These are phyloP conservation scores for Chouioia cunea DNA, from an alignment of 2,888 invertebrate species.

Conservation along the genomic window DNA sequence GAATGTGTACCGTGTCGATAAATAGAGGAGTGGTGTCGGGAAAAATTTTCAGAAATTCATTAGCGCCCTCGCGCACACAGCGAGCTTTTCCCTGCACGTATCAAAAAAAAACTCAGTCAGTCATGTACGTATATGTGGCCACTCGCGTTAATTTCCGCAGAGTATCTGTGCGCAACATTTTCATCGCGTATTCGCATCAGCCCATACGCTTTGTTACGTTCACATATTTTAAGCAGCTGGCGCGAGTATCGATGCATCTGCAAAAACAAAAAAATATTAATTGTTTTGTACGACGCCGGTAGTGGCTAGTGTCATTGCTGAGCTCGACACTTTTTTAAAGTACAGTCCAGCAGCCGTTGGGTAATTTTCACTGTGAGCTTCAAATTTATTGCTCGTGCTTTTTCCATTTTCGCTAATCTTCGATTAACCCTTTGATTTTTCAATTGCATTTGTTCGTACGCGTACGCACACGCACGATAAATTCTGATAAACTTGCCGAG, in stretches of 20 bases:
- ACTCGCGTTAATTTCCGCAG: conserved; percentile 46
- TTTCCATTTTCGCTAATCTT: conserved; percentile 18
- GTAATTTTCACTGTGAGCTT: conserved; percentile 16
- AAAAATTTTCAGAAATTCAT: conserved; percentile 46
- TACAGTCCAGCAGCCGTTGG: neutral
- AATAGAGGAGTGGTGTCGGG: neutral
- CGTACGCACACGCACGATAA: too few relatives aligned
- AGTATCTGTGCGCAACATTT: conserved; percentile 46
- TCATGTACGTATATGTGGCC: conserved; percentile 31
- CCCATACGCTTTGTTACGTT: conserved; percentile 46
- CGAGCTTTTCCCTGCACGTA: too few relatives aligned
- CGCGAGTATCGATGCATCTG: conserved; percentile 37
- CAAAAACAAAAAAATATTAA: conserved; percentile 37
- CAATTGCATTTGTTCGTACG: too few relatives aligned
- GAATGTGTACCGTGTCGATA: conserved; percentile 32
- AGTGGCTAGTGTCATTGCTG: conserved; percentile 36
- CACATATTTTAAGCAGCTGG: conserved; percentile 42
- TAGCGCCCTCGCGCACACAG: conserved; percentile 15
- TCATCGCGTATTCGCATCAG: conserved; percentile 39
- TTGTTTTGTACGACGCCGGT: conserved; percentile 24
- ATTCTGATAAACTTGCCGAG: too few relatives aligned
- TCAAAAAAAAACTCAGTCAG: conserved; percentile 41
- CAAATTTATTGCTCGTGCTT: conserved; percentile 19
- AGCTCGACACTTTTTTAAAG: conserved; percentile 29
- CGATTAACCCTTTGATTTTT: conserved; percentile 2